A percentile compares a stretch with the other conserved stretches of the same genome.
Conservation (phyloP, 92 coral and sea anemone species). For the Porites rus region DNA sequence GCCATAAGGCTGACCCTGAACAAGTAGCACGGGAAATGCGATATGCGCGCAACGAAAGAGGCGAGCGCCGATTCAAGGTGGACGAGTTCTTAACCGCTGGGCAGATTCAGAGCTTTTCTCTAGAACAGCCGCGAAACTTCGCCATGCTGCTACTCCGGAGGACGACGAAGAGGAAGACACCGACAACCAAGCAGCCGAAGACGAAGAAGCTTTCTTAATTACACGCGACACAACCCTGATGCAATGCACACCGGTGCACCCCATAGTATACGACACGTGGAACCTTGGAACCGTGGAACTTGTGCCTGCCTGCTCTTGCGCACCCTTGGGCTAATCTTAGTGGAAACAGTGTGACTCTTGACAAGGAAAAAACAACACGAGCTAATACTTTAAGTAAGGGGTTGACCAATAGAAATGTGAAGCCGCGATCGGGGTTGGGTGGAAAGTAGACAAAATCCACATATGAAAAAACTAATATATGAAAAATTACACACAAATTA, state of each 20-base stretch:
- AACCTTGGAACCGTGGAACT: constrained; percentile 46
- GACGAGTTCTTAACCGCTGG: constrained; percentile 36
- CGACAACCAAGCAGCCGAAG: constrained; percentile 22
- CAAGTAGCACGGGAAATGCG: constrained; percentile 47
- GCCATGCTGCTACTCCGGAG: constrained; percentile 19
- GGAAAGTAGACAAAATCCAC: too few relatives aligned
- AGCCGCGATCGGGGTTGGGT: too few relatives aligned
- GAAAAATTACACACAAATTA: too few relatives aligned
- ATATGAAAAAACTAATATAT: too few relatives aligned
- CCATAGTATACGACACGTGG: constrained; percentile 35
- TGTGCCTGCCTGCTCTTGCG: constrained; percentile 22
- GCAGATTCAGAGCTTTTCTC: constrained; percentile 49
- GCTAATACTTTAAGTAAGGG: too few relatives aligned
- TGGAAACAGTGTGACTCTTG: constrained; percentile 11
- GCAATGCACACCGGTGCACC: constrained; percentile 39
- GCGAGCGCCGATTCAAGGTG: constrained; percentile 39
- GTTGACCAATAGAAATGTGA: not conserved
- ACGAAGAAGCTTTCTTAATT: constrained; percentile 28
- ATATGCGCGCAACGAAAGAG: constrained; percentile 36
- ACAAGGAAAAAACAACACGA: not conserved
- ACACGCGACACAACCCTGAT: constrained; percentile 9
- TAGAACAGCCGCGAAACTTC: constrained; percentile 22
- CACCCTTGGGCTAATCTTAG: constrained; percentile 6
- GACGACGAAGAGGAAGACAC: constrained; percentile 20
- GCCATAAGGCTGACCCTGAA: constrained; percentile 42